Evolutionary conservation across 2,797 vertebrate species (phyloP).

Genomic region (Petrocephalus sullivani): DNA sequence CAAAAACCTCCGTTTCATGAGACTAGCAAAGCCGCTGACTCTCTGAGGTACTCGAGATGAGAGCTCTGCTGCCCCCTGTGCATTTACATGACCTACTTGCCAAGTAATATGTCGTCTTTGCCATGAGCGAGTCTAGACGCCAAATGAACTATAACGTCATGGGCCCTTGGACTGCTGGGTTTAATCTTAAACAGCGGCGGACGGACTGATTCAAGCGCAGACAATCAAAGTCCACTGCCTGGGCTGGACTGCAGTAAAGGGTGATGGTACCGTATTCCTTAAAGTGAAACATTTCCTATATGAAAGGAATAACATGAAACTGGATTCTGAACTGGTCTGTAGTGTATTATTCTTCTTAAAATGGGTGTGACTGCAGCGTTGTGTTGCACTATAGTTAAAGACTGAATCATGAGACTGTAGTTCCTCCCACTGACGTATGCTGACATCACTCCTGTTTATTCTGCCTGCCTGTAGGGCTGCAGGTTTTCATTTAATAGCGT

Average conservation of each 20-base stretch:
- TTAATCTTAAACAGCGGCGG: not conserved
- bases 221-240: conserved; percentile 14
- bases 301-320: not conserved
- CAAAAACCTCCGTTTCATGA: conserved; percentile 31
- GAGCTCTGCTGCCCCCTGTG: not conserved
- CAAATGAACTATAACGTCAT: not conserved
- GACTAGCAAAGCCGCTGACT: not conserved
- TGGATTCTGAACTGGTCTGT: not conserved
- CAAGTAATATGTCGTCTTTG: not conserved
- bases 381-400: not conserved
- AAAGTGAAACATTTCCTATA: not conserved
- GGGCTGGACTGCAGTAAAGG: not conserved
- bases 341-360: not conserved
- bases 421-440: not conserved
- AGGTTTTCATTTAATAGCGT: not conserved
- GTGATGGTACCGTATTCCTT: not conserved
- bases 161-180: not conserved
- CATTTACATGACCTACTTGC: not conserved
- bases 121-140: not conserved
- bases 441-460: not conserved
- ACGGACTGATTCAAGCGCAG: not conserved
- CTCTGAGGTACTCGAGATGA: not conserved
- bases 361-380: not conserved
- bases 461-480: not conserved
- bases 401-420: not conserved